Base-by-base conservation (phyloP, 2,113 vertebrate genomes). In the Catharus bicknelli region DNA sequence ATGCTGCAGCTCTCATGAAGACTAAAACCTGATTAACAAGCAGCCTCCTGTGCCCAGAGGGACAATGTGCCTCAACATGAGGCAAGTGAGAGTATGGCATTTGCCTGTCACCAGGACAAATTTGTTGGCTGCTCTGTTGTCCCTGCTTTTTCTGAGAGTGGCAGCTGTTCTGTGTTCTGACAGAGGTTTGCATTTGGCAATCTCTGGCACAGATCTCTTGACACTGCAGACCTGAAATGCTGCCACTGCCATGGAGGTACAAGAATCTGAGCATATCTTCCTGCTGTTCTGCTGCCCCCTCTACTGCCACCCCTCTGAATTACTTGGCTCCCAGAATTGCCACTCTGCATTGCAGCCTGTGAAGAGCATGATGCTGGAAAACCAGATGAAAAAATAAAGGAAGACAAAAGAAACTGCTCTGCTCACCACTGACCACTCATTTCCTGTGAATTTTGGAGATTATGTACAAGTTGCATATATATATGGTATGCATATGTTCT, bases 261-360 rank as follows among this genome's bases (percentile, higher is more conserved):
- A 20, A n/a, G 21, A 45, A 1, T 10, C 61, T 47, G 10, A 63
- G 32, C 7, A 2, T 2, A 4, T 9, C 34, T 68, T 1, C 0
- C 47, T 64, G 68, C 34, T 1, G 22, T n/a, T 57, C 66, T 62
- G 22, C 54, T 86, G 63, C 45, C 59, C 42, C 43, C 32, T 59
- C 38, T 55, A 68, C 53, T 68, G 68, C n/a, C n/a, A 18, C 23
- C 7, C 23, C 13, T 23, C 32, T 10, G 34, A 80, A 45, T 25
- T 67, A 21, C 58, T 40, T 36, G 48, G 18, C 12, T 16, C 29
- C 16, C 48, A 55, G 66, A 88, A 43, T 16, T 66, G 34, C 26
- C 32, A 7, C 40, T 48, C 22, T 1, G 0, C 16, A 7, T 7
- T 83, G 53, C 61, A 90, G 51, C 21, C 2, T 2, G 14, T 55